Evolutionary conservation across 2,797 vertebrate genomes (phyloP), one percentile per base, ranked within the genome.

Genomic region (Danio albolineatus): DNA sequence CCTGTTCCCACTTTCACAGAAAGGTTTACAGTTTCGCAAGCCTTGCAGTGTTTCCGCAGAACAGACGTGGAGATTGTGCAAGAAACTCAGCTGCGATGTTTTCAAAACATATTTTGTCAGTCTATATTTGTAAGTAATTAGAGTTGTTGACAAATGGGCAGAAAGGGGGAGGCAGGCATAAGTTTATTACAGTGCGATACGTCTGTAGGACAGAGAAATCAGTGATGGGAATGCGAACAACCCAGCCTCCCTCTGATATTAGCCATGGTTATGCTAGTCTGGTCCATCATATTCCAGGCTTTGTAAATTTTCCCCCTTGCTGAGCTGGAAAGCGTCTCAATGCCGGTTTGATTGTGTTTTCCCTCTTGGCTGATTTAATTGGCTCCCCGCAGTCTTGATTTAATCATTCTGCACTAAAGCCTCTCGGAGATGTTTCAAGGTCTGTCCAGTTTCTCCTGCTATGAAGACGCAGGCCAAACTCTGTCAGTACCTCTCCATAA

Each of bases 1-100:
- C 80, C 70, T 79, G 76, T 73, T 82, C 60, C 73, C 83, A 74
- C 21, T 88, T 91, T 88, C 86, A 85, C 85, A 76, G 86, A 88
- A 91, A 86, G 78, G 82, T 85, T 84, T 77, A 80, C 79, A 39
- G 77, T 90, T 92, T 90, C 84, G 92, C 92, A 93, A 88, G 85
- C 86, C 80, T 87, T 67, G 54, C 79, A 79, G 85, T 93, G 91
- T 92, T 90, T 89, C 85, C 84, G 90, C 84, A 14, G 76, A 89
- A 83, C 86, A 91, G 88, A 91, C 86, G 86, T 76, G 59, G 8
- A 51, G 84, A 84, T 90, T 92, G 89, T 86, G 89, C 84, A 85
- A 89, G 86, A 13, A 54, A 6, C 19, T 48, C 51, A 0, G 21
- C 41, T 38, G 12, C 13, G 10, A 19, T 28, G 38, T 17, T 56